Percentiles rank a stretch among this genome's conserved stretches.
phyloP scores from a whole-genome alignment of 2,888 invertebrate species.

The Orthosia cruda region DNA sequence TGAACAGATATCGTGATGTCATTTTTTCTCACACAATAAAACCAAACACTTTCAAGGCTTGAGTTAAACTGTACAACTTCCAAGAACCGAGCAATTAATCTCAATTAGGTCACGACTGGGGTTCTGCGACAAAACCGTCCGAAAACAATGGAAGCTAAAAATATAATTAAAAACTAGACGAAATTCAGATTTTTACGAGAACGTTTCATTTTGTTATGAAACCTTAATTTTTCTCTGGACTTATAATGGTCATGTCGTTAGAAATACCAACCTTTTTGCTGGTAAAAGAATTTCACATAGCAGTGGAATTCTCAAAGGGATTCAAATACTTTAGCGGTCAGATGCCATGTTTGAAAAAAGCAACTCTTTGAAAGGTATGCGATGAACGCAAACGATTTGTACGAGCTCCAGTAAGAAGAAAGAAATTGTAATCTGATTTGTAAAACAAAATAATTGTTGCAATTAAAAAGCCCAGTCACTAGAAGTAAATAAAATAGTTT shows the following conservation, averaged over 20 bases:
- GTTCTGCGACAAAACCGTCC: background rate
- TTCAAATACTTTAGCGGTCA: constrained; percentile 37
- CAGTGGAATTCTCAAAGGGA: constrained; percentile 22
- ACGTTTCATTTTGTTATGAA: constrained; percentile 15
- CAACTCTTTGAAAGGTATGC: constrained; percentile 10
- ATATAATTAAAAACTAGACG: constrained; percentile 12
- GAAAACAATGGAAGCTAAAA: constrained; percentile 22
- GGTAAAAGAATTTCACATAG: constrained; percentile 14
- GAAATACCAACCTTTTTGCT: constrained; percentile 16
- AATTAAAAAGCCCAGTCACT: background rate
- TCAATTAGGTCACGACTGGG: constrained; percentile 17
- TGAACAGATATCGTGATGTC: background rate
- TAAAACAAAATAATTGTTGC: background rate
- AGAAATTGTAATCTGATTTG: background rate
- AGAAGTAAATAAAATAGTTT: background rate
- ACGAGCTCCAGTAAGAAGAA: constrained; percentile 11
- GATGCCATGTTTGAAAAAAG: constrained; percentile 20
- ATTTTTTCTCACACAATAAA: background rate
- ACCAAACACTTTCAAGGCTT: background rate
- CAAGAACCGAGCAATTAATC: constrained; percentile 1
- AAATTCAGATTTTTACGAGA: background rate
- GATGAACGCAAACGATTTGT: background rate
- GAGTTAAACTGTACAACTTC: background rate
- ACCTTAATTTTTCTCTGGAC: background rate
- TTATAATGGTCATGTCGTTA: background rate